These are phyloP conservation scores for Lontra canadensis DNA, from an alignment of 2,113 vertebrate genomes.

Conservation along the genomic window DNA sequence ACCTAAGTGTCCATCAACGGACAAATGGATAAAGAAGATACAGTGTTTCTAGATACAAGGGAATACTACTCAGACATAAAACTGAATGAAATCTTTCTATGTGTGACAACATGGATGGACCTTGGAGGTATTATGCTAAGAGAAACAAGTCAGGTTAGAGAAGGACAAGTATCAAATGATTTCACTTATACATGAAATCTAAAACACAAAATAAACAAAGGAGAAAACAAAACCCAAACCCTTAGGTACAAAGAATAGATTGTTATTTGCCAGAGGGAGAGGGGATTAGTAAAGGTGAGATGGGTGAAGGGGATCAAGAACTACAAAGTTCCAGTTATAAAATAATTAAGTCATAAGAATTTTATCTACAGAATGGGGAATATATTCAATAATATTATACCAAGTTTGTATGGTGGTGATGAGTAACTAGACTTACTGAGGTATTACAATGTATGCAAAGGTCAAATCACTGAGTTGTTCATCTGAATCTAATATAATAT, in stretches of 20 bases:
- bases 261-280: neutral
- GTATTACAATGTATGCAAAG: neutral
- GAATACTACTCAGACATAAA: neutral
- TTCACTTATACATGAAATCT: neutral
- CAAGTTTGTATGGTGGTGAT: neutral
- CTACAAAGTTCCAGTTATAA: neutral
- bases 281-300: neutral
- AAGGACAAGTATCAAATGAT: neutral
- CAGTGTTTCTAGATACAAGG: neutral
- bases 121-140: neutral
- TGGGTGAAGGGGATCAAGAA: neutral
- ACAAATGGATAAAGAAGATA: neutral
- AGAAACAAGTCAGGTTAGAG: neutral
- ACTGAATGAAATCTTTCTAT: neutral
- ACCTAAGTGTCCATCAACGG: neutral
- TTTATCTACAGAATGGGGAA: neutral
- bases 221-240: neutral
- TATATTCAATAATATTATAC: neutral
- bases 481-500: neutral
- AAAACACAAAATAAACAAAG: neutral
- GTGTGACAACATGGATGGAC: neutral
- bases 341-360: neutral
- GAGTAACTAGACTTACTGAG: neutral
- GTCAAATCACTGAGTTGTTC: neutral
- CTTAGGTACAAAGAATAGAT: neutral